Base-by-base conservation (phyloP, 2,888 invertebrate species). In the Ectemnius cavifrons region DNA sequence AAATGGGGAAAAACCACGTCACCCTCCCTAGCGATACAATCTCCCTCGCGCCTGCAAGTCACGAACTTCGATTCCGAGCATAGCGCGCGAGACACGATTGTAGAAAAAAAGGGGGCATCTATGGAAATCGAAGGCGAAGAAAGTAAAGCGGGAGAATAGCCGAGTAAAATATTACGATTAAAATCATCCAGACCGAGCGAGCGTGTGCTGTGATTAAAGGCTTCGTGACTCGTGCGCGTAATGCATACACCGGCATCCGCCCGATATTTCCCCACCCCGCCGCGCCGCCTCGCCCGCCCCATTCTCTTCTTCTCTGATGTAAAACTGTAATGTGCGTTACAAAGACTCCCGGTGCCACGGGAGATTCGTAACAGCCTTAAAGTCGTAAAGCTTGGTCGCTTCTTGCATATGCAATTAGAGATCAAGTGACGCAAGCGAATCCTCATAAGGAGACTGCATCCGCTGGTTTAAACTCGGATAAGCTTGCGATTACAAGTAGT, bases 301-400 rank as follows among this genome's bases (percentile, higher is more conserved):
- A 8, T 37, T 37, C 37, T 37, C 37, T 37, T 11, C 8, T 11
- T 37, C 37, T 37, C 37, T 37, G 3, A 11, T 52, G 52, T 16
- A 52, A 16, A 52, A 52, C 52, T 52, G 52, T 16, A 52, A 52
- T 16, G 16, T 52, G 52, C 16, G 52, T 52, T 52, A 52, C 52
- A 52, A 52, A 14, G 52, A 52, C 16, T 52, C 1, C 52, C 52
- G 52, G 37, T 37, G 8, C 16, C 52, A 52, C n/a, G 52, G 16
- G 16, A 16, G 16, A 52, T n/a, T 52, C 52, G 2, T 52, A 16
- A 52, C 52, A 77, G 77, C 69, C 70, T 73, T 77, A 77, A 79
- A 77, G 79, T 82, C 81, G 79, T 79, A 82, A 82, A 79, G 81
- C 81, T 68, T 72, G 70, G 81, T 70, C 75, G 72, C 70, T 56